Evolutionary conservation across 2,888 invertebrate species (phyloP), one percentile per base, ranked within the genome.

Genomic region (Drosophila affinis): DNA sequence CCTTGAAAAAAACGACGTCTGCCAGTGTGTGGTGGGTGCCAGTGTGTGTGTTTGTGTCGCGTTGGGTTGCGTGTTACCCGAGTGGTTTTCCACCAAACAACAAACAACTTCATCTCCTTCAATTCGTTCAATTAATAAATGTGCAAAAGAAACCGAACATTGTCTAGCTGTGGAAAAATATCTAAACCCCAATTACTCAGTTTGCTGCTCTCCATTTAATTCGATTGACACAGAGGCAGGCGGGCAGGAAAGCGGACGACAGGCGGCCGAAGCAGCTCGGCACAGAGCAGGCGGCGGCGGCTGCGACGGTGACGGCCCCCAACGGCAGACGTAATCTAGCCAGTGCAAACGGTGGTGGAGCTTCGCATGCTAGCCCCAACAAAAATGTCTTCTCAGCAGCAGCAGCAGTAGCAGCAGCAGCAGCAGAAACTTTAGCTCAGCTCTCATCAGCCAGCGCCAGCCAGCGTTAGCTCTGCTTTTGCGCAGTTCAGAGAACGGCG

Each of bases 111-210:
- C 24, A 21, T 34, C 32, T 46, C 17, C 61, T 57, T 62, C 17
- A 62, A 27, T 62, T 47, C 17, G 18, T 71, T 78, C 47, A 75
- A 78, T 78, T 78, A 74, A 72, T 65, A 55, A 69, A 70, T 62
- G 73, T 81, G 68, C 63, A 73, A 77, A 68, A 73, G 74, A 76
- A 58, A 78, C 71, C 57, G 53, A 77, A 78, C 84, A 75, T 81
- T 88, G 79, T 79, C 79, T 80, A 78, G 75, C 77, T 83, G 87
- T 76, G 59, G 78, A 89, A 90, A 90, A 89, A 81, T 89, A 88
- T 89, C 88, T 88, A 90, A 90, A 88, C 89, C 89, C 83, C 83
- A 90, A 87, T 90, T 90, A 79, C 82, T 87, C 84, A 84, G 79
- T 79, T 82, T 55, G 60, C 39, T 81, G 79, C 88, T 87, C 81